Evolutionary conservation across 2,113 vertebrate species (phyloP), one percentile per base, ranked within the genome.

Genomic region (Recurvirostra avosetta): DNA sequence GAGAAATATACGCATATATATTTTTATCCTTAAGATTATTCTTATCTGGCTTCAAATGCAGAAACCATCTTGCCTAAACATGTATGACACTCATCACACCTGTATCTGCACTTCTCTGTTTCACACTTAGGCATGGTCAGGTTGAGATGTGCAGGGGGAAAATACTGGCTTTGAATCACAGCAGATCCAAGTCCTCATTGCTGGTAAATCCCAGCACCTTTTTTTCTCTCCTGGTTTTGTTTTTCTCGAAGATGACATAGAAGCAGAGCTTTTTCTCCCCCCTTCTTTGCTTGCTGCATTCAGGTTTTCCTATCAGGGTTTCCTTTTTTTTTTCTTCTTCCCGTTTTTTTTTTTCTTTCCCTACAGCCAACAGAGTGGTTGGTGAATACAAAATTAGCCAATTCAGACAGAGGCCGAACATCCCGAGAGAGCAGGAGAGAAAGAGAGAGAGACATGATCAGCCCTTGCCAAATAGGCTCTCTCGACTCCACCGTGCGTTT

Each of bases 341-440:
- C 22, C 25, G 3, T 2, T 12, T 55, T 87, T 87, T 75, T 56
- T 73, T 32, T 32, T 15, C 45, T 88, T 78, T 58, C 58, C 75
- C 78, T 92, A 83, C 87, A 95, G 93, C 82, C 87, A 96, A 56
- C 72, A 63, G 78, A 67, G 71, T 74, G 43, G 74, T 63, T 88
- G 63, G 78, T 88, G 94, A 97, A 96, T 94, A 93, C 91, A 94
- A 80, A 97, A 97, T 92, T 66, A 96, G 85, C 92, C 82, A 56
- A 94, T 96, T 96, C 94, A 96, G 87, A 62, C 49, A 86, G 94
- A 90, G 85, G 90, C 75, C 27, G 8, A 96, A 76, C 56, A 93
- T 95, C 94, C 90, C 47, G 9, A 78, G 96, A 90, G 93, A 88
- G 63, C 67, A 83, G 34, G 63, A 90, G 73, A 50, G 86, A 86